These are phyloP conservation scores for Notothenia coriiceps DNA, from an alignment of 2,113 vertebrate genomes.

Conservation along the genomic window DNA sequence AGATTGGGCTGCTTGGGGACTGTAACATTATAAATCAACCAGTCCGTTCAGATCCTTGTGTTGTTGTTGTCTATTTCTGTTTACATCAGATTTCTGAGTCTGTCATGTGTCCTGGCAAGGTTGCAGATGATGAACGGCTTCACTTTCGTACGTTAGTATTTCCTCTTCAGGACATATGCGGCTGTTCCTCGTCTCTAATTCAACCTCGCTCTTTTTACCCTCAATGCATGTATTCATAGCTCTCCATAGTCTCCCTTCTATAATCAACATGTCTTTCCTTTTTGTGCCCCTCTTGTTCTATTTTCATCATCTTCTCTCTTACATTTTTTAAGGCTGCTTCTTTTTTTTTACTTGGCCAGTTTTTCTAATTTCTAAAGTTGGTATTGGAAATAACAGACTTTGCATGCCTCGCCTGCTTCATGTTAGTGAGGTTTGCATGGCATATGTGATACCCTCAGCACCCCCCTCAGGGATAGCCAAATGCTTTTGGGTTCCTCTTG, in stretches of 20 bases:
- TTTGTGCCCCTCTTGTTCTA: not conserved
- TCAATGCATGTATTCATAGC: not conserved
- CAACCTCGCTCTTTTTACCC: slow-evolving; percentile 15
- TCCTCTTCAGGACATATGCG: slow-evolving; percentile 38
- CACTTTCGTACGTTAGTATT: slow-evolving; percentile 8
- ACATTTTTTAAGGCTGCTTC: not conserved
- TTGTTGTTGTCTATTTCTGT: slow-evolving; percentile 23
- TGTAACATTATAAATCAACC: slow-evolving; percentile 22
- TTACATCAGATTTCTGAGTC: slow-evolving; percentile 48
- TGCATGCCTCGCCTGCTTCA: slow-evolving; percentile 1
- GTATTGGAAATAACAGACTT: not conserved
- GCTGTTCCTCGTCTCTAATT: slow-evolving; percentile 21
- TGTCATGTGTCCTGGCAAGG: slow-evolving; percentile 52
- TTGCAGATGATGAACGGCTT: slow-evolving; percentile 58
- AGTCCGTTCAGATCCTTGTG: not conserved
- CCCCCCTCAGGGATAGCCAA: slow-evolving; percentile 4
- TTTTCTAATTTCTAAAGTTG: not conserved
- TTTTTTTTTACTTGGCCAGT: not conserved
- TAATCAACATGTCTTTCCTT: slow-evolving; percentile 1
- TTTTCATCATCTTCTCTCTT: not conserved
- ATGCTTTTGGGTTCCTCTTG: slow-evolving; percentile 15
- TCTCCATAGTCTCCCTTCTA: slow-evolving; percentile 5
- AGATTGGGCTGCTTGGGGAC: slow-evolving; percentile 25
- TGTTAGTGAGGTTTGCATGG: slow-evolving; percentile 2
- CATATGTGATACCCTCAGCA: slow-evolving; percentile 27